A percentile compares a stretch with the other conserved stretches of the same genome.
Conservation (phyloP, 1,140 invertebrate genomes). For the Drosophila prosaltans region DNA sequence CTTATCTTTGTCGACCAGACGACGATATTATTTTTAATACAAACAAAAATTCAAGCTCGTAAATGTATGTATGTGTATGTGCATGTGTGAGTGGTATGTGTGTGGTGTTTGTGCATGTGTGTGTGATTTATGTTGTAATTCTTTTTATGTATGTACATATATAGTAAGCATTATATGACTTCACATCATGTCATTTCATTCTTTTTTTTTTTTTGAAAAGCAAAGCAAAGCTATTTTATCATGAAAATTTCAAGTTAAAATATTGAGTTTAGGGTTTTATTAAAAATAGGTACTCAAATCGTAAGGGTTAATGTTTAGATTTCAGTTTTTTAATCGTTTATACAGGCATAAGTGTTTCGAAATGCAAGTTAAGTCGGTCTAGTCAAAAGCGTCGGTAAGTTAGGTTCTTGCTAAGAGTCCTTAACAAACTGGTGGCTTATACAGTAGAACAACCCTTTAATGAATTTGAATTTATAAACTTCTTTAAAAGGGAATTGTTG, state of each 20-base stretch:
- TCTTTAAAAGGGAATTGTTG: too few species aligned
- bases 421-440: too few species aligned
- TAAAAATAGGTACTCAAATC: background rate
- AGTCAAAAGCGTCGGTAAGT: too few species aligned
- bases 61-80: constrained; percentile 39
- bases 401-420: too few species aligned
- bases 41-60: constrained; percentile 53
- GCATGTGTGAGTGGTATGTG: background rate
- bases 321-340: background rate
- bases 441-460: too few species aligned
- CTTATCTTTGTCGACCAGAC: constrained; percentile 82
- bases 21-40: constrained; percentile 83
- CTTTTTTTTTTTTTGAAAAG: constrained; percentile 21
- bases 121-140: constrained; percentile 78
- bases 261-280: background rate
- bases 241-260: background rate
- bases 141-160: constrained; percentile 62
- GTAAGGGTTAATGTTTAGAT: background rate
- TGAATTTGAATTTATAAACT: too few species aligned
- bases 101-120: constrained; percentile 43
- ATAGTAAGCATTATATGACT: constrained; percentile 52
- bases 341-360: too few species aligned
- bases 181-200: constrained; percentile 51
- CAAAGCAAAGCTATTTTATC: background rate
- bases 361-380: too few species aligned